phyloP scores from a whole-genome alignment of 2,797 vertebrate genomes.

The Chromobotia macracanthus region DNA sequence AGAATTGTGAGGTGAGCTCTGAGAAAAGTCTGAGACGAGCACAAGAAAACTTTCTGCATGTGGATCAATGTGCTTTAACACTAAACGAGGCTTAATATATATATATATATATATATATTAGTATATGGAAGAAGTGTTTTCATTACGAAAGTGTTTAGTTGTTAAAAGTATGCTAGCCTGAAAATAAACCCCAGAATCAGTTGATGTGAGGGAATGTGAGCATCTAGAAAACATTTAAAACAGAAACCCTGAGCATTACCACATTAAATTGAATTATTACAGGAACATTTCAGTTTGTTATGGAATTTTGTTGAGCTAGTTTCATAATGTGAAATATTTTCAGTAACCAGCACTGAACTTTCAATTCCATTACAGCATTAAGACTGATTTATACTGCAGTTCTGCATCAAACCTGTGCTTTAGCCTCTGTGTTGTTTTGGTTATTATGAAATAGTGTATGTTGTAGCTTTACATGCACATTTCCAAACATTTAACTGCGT shows the following conservation, averaged over 20 bases:
- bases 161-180: neutral
- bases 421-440: neutral
- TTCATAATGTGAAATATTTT: constrained; percentile 35
- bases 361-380: constrained; percentile 3
- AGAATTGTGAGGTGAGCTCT: neutral
- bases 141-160: neutral
- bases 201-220: constrained; percentile 15
- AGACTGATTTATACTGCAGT: neutral
- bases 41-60: neutral
- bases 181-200: neutral
- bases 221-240: constrained; percentile 11
- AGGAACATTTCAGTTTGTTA: constrained; percentile 18
- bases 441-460: neutral
- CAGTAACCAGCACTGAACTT: neutral
- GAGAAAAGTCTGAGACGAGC: neutral
- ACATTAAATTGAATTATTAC: constrained; percentile 16
- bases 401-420: neutral
- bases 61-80: neutral
- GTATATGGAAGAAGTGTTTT: neutral
- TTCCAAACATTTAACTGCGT: neutral
- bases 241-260: constrained; percentile 36
- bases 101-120: too few relatives aligned
- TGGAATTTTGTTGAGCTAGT: constrained; percentile 26
- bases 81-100: neutral
- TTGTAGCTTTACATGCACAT: neutral